phyloP scores from a whole-genome alignment of 2,888 invertebrate genomes.

The Spicauda simplicius region DNA sequence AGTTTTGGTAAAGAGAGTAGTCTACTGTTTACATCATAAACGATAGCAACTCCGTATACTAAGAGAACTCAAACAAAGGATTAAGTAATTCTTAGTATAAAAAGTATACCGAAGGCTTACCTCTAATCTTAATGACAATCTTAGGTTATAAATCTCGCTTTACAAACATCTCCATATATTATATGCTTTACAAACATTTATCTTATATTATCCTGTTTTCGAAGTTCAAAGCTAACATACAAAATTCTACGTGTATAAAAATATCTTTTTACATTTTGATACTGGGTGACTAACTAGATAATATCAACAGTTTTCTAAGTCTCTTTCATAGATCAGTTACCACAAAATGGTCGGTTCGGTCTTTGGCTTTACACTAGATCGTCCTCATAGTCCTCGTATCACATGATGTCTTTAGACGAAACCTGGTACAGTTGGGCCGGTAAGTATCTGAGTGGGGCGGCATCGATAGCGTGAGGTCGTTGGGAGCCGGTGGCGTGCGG shows the following conservation, averaged over 20 bases:
- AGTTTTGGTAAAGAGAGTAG: constrained; percentile 7
- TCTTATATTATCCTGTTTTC: constrained; percentile 23
- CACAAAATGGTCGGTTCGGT: constrained; percentile 40
- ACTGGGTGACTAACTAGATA: constrained; percentile 45
- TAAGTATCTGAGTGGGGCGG: constrained; percentile 54
- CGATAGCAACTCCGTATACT: constrained; percentile 17
- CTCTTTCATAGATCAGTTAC: constrained; percentile 18
- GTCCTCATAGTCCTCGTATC: constrained; percentile 70
- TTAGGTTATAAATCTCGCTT: background rate
- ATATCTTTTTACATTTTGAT: constrained; percentile 52
- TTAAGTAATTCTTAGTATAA: constrained; percentile 23
- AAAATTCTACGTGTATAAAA: constrained; percentile 61
- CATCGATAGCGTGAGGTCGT: constrained; percentile 42
- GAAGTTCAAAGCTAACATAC: constrained; percentile 38
- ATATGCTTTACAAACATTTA: constrained; percentile 23
- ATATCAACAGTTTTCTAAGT: constrained; percentile 32
- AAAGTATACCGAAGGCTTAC: background rate
- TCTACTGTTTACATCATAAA: constrained; percentile 14
- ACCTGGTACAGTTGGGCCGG: constrained; percentile 55
- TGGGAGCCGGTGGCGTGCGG: constrained; percentile 39
- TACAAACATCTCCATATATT: constrained; percentile 1
- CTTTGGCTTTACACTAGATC: constrained; percentile 72
- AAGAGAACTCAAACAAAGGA: constrained; percentile 7
- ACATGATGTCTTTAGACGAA: constrained; percentile 61
- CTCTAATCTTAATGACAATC: constrained; percentile 7